phyloP scores from a whole-genome alignment of 2,113 vertebrate genomes.

The Urocitellus parryii region DNA sequence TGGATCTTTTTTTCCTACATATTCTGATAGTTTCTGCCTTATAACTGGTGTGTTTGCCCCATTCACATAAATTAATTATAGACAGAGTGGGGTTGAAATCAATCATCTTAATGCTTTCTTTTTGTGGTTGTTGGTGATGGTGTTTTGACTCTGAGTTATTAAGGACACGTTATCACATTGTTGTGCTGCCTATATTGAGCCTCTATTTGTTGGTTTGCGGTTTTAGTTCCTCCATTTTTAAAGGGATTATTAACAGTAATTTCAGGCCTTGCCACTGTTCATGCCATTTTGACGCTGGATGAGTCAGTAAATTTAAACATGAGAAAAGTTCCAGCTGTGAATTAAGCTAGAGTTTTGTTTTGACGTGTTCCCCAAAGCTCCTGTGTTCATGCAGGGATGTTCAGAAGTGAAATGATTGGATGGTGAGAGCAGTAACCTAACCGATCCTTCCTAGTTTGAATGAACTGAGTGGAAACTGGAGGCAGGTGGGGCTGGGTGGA shows the following conservation, averaged over 20 bases:
- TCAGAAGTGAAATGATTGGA: too few relatives aligned
- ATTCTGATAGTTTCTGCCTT: not conserved
- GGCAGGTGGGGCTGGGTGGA: too few relatives aligned
- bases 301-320: not conserved
- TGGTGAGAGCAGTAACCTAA: too few relatives aligned
- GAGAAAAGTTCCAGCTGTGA: not conserved
- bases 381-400: too few relatives aligned
- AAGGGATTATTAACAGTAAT: not conserved
- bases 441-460: too few relatives aligned
- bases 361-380: too few relatives aligned
- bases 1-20: not conserved
- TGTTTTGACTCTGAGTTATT: not conserved
- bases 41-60: not conserved
- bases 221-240: not conserved
- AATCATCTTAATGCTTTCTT: not conserved
- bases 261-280: not conserved
- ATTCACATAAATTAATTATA: not conserved
- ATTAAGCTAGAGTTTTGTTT: not conserved
- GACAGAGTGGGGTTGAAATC: not conserved
- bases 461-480: too few relatives aligned
- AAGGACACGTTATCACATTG: not conserved
- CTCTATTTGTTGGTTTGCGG: not conserved
- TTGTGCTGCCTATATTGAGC: not conserved
- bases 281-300: not conserved
- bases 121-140: not conserved